Evolutionary conservation across 2,113 vertebrate genomes (phyloP).

Genomic region (Burhinus bistriatus): DNA sequence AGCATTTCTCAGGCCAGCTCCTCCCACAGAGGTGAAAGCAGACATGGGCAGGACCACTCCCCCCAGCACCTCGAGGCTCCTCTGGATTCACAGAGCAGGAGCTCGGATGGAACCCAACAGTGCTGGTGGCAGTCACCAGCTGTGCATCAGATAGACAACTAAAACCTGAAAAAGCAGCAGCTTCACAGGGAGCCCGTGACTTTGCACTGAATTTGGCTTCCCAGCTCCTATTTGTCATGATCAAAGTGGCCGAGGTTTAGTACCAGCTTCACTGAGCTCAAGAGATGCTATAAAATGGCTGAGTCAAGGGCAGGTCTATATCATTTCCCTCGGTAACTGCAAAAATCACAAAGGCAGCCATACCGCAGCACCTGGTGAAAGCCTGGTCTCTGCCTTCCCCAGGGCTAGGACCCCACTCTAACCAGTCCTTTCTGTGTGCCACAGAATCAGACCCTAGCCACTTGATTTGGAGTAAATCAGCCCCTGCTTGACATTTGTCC

Average conservation of each 20-base stretch:
- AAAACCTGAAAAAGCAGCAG: background rate
- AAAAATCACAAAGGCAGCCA: background rate
- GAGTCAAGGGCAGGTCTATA: conserved; percentile 37
- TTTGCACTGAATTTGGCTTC: conserved; percentile 42
- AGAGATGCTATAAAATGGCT: conserved; percentile 46
- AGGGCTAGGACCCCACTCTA: background rate
- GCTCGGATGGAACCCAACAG: background rate
- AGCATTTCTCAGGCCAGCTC: background rate
- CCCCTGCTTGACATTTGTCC: background rate
- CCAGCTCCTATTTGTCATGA: conserved; percentile 53
- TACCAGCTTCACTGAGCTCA: conserved; percentile 13
- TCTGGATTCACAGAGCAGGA: background rate
- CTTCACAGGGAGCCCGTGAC: background rate
- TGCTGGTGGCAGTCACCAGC: background rate
- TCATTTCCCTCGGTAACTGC: background rate
- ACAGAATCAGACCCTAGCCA: background rate
- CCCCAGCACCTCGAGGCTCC: background rate
- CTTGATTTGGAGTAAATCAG: background rate
- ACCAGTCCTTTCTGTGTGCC: background rate
- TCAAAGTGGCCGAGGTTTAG: background rate
- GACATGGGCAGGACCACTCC: background rate
- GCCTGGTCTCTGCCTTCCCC: background rate
- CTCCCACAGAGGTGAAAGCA: background rate
- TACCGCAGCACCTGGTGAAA: background rate
- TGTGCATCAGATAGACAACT: background rate